phyloP scores from a whole-genome alignment of 1,140 invertebrate species.

The Sesamia nonagrioides region DNA sequence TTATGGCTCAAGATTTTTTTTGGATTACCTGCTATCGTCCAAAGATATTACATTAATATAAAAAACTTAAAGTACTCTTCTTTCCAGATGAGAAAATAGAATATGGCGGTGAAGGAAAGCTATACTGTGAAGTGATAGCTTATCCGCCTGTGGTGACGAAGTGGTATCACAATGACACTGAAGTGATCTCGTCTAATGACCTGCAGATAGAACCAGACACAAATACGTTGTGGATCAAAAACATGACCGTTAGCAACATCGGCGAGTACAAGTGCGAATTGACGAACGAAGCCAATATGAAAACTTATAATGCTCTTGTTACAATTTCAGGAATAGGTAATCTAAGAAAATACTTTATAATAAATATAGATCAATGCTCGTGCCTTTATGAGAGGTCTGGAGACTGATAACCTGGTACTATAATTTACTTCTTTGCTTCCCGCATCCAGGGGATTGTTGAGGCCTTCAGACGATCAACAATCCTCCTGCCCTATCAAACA shows the following conservation, averaged over 20 bases:
- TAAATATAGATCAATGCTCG: no score
- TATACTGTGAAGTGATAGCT: conserved; percentile 71
- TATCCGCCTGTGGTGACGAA: conserved; percentile 72
- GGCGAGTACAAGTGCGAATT: conserved; percentile 73
- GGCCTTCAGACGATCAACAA: no score
- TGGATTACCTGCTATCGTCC: no score
- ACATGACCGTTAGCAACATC: conserved; percentile 66
- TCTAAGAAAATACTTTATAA: no score
- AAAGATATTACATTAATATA: not conserved
- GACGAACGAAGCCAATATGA: conserved; percentile 60
- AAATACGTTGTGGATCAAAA: conserved; percentile 66
- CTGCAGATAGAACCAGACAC: conserved; percentile 61
- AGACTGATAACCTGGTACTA: no score
- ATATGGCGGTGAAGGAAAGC: conserved; percentile 66
- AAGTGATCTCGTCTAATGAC: conserved; percentile 58
- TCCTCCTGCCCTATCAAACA: no score
- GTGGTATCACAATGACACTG: conserved; percentile 75
- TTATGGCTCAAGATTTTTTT: no score
- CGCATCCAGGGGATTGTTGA: no score
- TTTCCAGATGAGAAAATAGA: conserved; percentile 71
- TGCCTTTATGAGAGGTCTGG: no score
- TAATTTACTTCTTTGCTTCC: no score
- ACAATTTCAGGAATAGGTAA: conserved; percentile 74
- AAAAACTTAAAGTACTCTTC: not conserved
- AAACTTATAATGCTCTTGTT: conserved; percentile 60